Evolutionary conservation across 2,797 vertebrate genomes (phyloP).

Genomic region (Catharus ustulatus): DNA sequence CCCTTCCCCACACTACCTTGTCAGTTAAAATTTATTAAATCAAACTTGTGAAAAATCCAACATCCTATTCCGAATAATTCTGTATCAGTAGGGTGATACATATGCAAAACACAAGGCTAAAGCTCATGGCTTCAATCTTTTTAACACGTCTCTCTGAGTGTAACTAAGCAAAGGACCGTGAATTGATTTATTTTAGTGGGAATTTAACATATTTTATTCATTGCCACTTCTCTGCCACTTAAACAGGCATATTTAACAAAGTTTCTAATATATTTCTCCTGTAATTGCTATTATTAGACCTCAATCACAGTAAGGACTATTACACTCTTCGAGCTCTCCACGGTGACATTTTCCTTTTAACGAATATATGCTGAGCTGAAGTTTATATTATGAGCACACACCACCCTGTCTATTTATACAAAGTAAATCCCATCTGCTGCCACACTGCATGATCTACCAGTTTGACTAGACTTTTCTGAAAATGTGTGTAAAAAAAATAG

Average conservation of each 20-base stretch:
- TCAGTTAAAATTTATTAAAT: not conserved
- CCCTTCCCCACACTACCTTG: not conserved
- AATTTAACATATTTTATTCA: not conserved
- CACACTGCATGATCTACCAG: not conserved
- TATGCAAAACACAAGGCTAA: not conserved
- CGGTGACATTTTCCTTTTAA: not conserved
- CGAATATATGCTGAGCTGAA: not conserved
- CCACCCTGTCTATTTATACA: not conserved
- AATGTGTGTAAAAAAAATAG: not conserved
- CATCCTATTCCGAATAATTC: not conserved
- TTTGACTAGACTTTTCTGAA: not conserved
- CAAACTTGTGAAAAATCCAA: not conserved
- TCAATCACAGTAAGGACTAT: not conserved
- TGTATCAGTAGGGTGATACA: not conserved
- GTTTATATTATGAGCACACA: not conserved
- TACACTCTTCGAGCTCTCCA: not conserved
- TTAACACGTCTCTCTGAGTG: not conserved
- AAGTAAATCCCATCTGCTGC: constrained; percentile 43
- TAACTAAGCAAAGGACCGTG: not conserved
- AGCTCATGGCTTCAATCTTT: not conserved
- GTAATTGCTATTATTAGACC: not conserved
- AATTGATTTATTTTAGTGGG: not conserved
- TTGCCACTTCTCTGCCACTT: not conserved
- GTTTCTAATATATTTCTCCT: not conserved
- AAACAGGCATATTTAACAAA: not conserved